Percentiles rank a stretch among this genome's conserved stretches.
phyloP scores from a whole-genome alignment of 2,113 vertebrate species.

The Nestor notabilis region DNA sequence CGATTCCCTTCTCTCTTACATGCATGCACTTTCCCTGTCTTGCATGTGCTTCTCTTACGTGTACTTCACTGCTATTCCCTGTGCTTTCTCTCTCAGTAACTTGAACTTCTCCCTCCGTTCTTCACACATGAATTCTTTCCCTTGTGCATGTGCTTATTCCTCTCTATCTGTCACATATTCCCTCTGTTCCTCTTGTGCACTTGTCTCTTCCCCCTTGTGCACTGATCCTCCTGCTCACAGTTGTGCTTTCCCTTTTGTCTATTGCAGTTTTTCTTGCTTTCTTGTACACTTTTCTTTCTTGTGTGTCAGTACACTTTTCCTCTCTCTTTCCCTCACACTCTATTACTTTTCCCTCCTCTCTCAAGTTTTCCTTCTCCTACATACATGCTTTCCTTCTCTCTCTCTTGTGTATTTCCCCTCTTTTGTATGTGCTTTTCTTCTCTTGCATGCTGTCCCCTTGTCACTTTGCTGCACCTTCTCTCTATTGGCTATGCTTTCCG shows the following conservation, averaged over 20 bases:
- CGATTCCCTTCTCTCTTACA: neutral
- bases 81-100: neutral
- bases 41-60: neutral
- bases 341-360: fast-evolving
- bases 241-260: neutral
- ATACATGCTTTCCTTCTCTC: neutral
- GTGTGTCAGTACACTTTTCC: neutral
- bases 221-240: neutral
- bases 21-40: neutral
- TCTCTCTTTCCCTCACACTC: neutral
- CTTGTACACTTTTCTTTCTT: neutral
- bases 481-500: neutral
- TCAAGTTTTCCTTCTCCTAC: neutral
- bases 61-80: neutral
- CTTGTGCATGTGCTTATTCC: neutral
- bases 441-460: neutral
- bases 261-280: neutral
- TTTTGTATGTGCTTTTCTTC: neutral
- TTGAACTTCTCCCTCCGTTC: neutral
- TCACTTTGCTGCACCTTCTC: neutral
- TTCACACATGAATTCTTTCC: neutral
- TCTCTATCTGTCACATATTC: neutral
- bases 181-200: neutral
- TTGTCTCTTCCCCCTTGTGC: neutral
- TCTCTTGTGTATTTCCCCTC: neutral